Conservation (phyloP, 2,888 invertebrate species). For the Cinara cedri region DNA sequence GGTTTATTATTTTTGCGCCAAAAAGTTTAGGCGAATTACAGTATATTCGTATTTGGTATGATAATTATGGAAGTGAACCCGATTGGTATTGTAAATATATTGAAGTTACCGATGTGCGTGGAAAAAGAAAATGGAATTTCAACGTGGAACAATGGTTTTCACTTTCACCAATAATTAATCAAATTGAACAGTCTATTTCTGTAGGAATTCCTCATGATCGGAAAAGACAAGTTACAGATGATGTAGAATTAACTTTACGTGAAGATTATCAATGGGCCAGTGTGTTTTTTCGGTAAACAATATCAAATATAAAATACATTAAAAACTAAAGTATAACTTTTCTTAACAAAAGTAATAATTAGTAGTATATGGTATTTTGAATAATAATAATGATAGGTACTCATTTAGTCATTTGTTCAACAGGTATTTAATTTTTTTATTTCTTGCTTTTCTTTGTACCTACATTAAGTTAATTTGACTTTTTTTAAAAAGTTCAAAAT, state of each 20-base stretch:
- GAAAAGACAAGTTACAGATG: neutral
- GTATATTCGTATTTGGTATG: slow-evolving; percentile 48
- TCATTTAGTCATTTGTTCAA: too few relatives aligned
- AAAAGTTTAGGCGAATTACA: slow-evolving; percentile 34
- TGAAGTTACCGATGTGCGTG: slow-evolving; percentile 57
- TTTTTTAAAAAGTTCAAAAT: too few relatives aligned
- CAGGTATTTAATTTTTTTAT: too few relatives aligned
- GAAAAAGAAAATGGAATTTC: neutral
- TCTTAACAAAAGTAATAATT: too few relatives aligned
- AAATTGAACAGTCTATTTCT: neutral
- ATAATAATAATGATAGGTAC: too few relatives aligned
- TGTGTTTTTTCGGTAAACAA: slow-evolving; percentile 25
- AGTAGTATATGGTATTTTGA: too few relatives aligned
- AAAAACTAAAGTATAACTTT: neutral
- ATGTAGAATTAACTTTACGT: slow-evolving; percentile 23
- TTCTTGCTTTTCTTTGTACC: too few relatives aligned
- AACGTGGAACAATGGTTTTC: slow-evolving; percentile 36
- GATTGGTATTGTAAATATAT: slow-evolving; percentile 58
- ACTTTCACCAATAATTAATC: neutral
- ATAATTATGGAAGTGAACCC: slow-evolving; percentile 43
- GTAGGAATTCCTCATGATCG: neutral
- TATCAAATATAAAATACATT: neutral
- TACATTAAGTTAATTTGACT: too few relatives aligned
- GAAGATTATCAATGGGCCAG: slow-evolving; percentile 33
- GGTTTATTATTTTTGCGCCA: slow-evolving; percentile 41